Percentiles rank a stretch among this genome's conserved stretches.
These are phyloP conservation scores for Cynodonichthys magdalenae DNA, from an alignment of 2,797 vertebrate species.

Conservation along the genomic window DNA sequence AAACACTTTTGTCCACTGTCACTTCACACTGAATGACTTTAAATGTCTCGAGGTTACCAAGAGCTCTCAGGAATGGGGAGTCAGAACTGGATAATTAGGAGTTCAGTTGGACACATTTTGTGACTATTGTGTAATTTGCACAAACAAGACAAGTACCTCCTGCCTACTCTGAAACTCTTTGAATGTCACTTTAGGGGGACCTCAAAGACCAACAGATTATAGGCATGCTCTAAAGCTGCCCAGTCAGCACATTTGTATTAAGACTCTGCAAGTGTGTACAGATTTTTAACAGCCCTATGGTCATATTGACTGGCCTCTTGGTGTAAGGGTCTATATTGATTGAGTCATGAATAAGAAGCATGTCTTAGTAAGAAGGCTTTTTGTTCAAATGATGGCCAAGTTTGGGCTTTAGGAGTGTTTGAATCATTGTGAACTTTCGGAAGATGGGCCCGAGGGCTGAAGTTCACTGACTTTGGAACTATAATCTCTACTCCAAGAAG, in stretches of 20 bases:
- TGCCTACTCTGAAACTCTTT: slow-evolving; percentile 23
- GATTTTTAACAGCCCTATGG: slow-evolving; percentile 59
- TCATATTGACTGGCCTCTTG: slow-evolving; percentile 57
- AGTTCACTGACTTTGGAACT: slow-evolving; percentile 68
- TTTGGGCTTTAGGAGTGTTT: slow-evolving; percentile 33
- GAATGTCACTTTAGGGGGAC: slow-evolving; percentile 6
- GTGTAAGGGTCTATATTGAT: slow-evolving; percentile 56
- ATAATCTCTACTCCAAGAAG: slow-evolving; percentile 45
- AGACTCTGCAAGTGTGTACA: slow-evolving; percentile 33
- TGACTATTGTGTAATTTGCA: slow-evolving; percentile 35
- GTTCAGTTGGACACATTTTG: slow-evolving; percentile 29
- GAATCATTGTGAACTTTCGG: slow-evolving; percentile 44
- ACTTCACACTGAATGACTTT: slow-evolving; percentile 26
- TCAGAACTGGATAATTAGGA: slow-evolving; percentile 5
- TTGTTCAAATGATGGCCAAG: slow-evolving; percentile 35
- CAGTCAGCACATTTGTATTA: slow-evolving; percentile 58
- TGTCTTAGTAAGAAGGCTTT: slow-evolving; percentile 43
- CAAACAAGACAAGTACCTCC: slow-evolving; percentile 31
- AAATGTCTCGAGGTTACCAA: slow-evolving; percentile 41
- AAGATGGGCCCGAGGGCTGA: slow-evolving; percentile 47
- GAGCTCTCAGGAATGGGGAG: slow-evolving; percentile 1
- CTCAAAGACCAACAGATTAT: slow-evolving; percentile 35
- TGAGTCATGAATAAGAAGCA: slow-evolving; percentile 59
- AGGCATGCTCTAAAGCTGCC: slow-evolving; percentile 31
- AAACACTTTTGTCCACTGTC: background rate